Conservation (phyloP, 1,140 invertebrate species). For the Tetragonula clypearis region DNA sequence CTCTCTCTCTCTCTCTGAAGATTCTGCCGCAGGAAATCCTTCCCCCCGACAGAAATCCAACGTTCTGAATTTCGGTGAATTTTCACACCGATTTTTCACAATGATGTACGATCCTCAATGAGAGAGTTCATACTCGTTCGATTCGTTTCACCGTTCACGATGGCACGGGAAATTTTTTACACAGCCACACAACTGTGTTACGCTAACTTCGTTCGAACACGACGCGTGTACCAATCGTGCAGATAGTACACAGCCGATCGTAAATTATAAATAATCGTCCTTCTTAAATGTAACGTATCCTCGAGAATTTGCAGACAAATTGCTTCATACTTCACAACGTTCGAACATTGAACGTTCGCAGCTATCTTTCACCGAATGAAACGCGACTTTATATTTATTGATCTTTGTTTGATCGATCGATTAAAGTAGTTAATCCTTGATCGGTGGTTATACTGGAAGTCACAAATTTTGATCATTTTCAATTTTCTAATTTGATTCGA, state of each 20-base stretch:
- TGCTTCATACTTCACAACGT: not conserved
- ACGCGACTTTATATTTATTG: not conserved
- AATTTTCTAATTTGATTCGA: no score
- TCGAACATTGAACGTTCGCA: not conserved
- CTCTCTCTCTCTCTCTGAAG: no score
- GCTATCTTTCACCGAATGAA: not conserved
- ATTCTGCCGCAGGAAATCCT: not conserved
- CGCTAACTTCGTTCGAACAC: not conserved
- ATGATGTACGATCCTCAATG: not conserved
- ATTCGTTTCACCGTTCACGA: no score
- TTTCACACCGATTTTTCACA: not conserved
- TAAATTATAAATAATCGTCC: conserved; percentile 2
- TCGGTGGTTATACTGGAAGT: no score
- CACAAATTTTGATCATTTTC: no score
- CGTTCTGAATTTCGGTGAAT: not conserved
- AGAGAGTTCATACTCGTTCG: no score
- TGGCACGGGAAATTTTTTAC: no score
- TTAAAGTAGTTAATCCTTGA: no score
- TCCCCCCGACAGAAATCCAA: not conserved
- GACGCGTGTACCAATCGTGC: not conserved
- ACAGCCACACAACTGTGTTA: no score
- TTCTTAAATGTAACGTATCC: not conserved
- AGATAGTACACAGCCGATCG: not conserved
- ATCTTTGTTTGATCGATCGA: not conserved
- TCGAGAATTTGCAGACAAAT: not conserved